Base-by-base conservation (phyloP, 2,888 invertebrate genomes). In the Teinopalpus imperialis region DNA sequence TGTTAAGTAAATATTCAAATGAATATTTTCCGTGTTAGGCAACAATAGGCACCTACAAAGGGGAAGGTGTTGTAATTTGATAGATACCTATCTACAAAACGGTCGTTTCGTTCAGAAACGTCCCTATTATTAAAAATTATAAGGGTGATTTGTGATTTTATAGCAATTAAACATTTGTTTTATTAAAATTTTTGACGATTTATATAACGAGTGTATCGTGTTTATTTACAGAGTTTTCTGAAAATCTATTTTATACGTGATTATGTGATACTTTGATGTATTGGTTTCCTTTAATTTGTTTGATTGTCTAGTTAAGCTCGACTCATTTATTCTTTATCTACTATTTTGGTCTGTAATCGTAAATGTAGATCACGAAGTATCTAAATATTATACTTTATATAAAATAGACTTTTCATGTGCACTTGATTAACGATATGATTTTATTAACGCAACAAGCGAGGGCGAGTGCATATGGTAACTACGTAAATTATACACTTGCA, bases 1-100 rank as follows among this genome's bases (percentile, higher is more conserved):
- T 88, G 89, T 89, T 89, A 88, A 89, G 89, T 89, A 89, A 89
- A 89, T 89, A 89, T 89, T 89, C 88, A 87, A 88, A 87, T 89
- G 88, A 89, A 89, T 89, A 89, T 89, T 89, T 89, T 86, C 88
- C 83, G 81, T 87, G 89, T 89, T 86, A 87, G 81, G 87, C 87
- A 87, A 89, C 88, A 86, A 87, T 85, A 74, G 68, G 74, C 65
- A 72, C 67, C 61, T 60, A 59, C 61, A 61, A 71, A 78, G 85
- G 82, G 82, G 76, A 76, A 71, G 78, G 77, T 72, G 78, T 60
- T 70, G 86, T 83, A 82, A 87, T 81, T 87, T 83, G 81, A 86
- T 86, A 87, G 85, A 86, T 86, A 83, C 78, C 82, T 86, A 87
- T 86, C 85, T 87, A 83, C 86, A 85, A 86, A 87, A 85, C 77